Evolutionary conservation across 92 coral and sea anemone species (phyloP), one percentile per base, ranked within the genome.

Genomic region (Parazoanthus swiftii): DNA sequence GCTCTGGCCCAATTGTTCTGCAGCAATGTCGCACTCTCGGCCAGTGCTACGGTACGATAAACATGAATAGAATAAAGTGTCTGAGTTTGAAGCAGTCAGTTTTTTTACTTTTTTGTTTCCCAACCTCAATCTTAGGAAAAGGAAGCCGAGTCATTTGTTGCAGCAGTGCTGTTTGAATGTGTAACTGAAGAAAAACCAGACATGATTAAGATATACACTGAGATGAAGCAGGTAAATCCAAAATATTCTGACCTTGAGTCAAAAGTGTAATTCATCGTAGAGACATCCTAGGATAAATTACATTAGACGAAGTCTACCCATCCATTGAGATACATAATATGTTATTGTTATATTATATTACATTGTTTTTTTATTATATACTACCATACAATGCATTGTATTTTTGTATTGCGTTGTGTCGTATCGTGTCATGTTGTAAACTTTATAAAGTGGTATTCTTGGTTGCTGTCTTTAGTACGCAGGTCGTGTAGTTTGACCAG

Each of bases 171-270:
- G 85, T 89, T 95, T 81, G 96, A 97, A 82, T 93, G 97, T 86
- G 98, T 97, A 38, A 95, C 97, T 37, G 95, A 95, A 56, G 99
- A 97, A 74, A 97, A 94, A 85, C 98, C 97, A 4, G 94, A 93
- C 20, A 94, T 96, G 58, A 93, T 95, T 29, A 91, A 87, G 70
- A 82, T 92, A 74, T 91, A 95, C 85, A 81, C 92, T 81, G 89
- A 93, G 72, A 92, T 97, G 81, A 93, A 94, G 77, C 90, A 92
- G 95, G 99, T 95, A 90, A n/a, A 63, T 44, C 13, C 39, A 39
- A 23, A n/a, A 23, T 78, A 21, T 65, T 23, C 3, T 37, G 5
- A 73, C 39, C 29, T 71, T 29, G 3, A 36, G n/a, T 75, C 50
- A 25, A 36, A 15, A 26, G 21, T 75, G 50, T 75, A 25, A 26